Base-by-base conservation (phyloP, 2,113 vertebrate genomes). In the Shinisaurus crocodilurus region DNA sequence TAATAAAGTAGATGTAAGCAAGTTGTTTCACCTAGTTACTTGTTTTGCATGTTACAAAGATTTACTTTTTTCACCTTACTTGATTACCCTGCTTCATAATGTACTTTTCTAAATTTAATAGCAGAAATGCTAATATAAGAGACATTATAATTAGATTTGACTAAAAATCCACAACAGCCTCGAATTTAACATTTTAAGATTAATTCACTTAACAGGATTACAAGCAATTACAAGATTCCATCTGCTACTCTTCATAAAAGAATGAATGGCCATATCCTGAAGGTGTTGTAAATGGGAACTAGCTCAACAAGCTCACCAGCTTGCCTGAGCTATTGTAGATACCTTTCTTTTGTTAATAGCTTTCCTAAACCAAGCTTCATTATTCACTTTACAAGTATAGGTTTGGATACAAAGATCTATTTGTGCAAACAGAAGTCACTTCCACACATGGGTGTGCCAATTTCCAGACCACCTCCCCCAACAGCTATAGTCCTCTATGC, bases 171-270 rank as follows among this genome's bases (percentile, higher is more conserved):
- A 60, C 23, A 45, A n/a, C 23, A 63, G 50, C 13, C 37, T 80
- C 25, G 48, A 80, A 86, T 20, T 90, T 86, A 86, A 72, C 34
- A 45, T 81, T 90, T 86, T 86, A 81, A 63, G 29, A 60, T 79
- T 74, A 74, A 60, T 60, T 83, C 57, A 75, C 13, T 87, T 54
- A 74, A 87, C 16, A 65, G 23, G 54, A 90, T 87, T 82, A 48
- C 32, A 65, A 72, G 27, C 60, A 48, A 76, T 84, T 67, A 76
- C 32, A 85, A 23, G 69, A 54, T 87, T 50, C 85, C 54, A 83
- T 90, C 74, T 85, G 60, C 45, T 70, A 79, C 45, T 54, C 13
- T 75, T 40, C 32, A 20, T 37, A 60, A 54, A 90, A 45, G 27
- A 76, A 57, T 27, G 67, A 65, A 75, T 54, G 40, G 12, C 20